These are phyloP conservation scores for Tethea ocularis DNA, from an alignment of 2,888 invertebrate genomes.

Conservation along the genomic window DNA sequence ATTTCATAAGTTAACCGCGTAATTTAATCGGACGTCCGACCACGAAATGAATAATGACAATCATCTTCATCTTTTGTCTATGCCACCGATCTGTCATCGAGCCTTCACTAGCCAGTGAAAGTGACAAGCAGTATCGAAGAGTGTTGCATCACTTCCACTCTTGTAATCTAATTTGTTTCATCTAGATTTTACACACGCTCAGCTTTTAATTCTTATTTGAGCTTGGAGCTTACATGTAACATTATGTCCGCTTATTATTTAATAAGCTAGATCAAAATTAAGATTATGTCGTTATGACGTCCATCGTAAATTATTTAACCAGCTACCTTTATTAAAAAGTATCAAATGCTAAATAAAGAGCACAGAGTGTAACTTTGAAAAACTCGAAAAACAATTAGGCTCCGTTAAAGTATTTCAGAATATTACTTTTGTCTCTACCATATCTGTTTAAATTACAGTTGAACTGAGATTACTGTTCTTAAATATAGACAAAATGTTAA, in stretches of 20 bases:
- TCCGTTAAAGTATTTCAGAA: too few species aligned
- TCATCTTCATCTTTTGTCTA: conserved; percentile 28
- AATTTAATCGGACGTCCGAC: conserved; percentile 28
- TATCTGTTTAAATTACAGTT: too few species aligned
- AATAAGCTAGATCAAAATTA: not conserved
- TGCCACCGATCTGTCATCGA: conserved; percentile 36
- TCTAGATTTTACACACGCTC: not conserved
- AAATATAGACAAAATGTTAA: too few species aligned
- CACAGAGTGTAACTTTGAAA: too few species aligned
- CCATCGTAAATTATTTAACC: not conserved
- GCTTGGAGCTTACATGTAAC: not conserved
- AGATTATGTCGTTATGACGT: not conserved
- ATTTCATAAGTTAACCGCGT: not conserved
- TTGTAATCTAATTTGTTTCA: conserved; percentile 7
- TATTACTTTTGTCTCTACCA: too few species aligned
- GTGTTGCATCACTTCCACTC: conserved; percentile 28
- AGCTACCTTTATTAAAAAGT: not conserved
- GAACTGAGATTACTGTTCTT: too few species aligned
- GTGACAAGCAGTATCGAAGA: conserved; percentile 23
- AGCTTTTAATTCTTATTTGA: not conserved
- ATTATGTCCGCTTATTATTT: conserved; percentile 1
- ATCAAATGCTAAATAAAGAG: too few species aligned
- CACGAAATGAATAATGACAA: conserved; percentile 23
- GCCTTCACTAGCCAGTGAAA: conserved; percentile 35
- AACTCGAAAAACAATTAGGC: too few species aligned